Evolutionary conservation across 2,888 invertebrate genomes (phyloP), one percentile per base, ranked within the genome.

Genomic region (Epistrophella euchroma): DNA sequence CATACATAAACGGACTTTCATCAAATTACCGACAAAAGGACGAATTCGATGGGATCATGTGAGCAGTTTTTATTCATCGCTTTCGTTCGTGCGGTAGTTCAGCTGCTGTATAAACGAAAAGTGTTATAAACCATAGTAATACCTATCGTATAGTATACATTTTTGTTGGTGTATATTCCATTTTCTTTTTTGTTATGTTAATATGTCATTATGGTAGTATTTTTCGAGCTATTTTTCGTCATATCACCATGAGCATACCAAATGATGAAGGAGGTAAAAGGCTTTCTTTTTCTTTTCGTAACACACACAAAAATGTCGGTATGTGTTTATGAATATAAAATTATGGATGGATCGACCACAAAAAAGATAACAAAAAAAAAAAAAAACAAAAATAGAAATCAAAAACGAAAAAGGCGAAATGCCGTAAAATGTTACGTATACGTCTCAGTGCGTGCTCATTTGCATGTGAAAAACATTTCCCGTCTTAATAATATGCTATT

Each of bases 401-500:
- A 58, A 58, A 37, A 56, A 50, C 5, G 1, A 13, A 64, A 47
- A 45, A 56, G 28, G 60, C 22, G 11, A 70, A 74, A 81, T 68
- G 68, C 64, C 72, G 56, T 71, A 75, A 86, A 86, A 86, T 81
- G 81, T 70, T 86, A 82, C 77, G 81, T 77, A 82, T 78, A 82
- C 82, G 82, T 78, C 77, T 78, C 82, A 78, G 77, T 86, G 86
- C 86, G 86, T 86, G 77, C 74, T 82, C 86, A 82, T 86, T 86
- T 86, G 77, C 82, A 86, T 86, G 77, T 86, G 74, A 86, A 86
- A 86, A 82, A 77, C 82, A 82, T 86, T 82, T 86, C 52, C 77
- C 64, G 74, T 71, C 86, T 78, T 86, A 70, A 86, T 86, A 82
- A 86, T 81, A 86, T 75, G 86, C 77, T 82, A 86, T 82, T 86